Evolutionary conservation across 2,797 vertebrate genomes (phyloP).

Genomic region (Sarcoramphus papa): DNA sequence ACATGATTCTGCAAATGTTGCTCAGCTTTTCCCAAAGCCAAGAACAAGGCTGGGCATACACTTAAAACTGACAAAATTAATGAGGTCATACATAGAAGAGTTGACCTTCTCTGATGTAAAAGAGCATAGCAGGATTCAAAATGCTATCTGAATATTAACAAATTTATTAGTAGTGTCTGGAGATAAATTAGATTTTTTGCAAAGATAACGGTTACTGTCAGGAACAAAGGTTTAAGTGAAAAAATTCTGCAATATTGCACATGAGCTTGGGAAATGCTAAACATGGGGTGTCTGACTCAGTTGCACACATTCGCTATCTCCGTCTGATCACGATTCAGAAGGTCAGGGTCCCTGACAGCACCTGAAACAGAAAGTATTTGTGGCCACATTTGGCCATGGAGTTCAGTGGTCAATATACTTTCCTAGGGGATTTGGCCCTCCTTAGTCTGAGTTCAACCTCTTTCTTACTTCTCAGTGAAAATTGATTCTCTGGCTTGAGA

Average conservation of each 20-base stretch:
- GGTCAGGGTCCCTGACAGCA: neutral
- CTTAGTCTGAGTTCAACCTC: neutral
- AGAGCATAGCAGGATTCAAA: neutral
- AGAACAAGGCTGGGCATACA: neutral
- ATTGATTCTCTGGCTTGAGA: neutral
- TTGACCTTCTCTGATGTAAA: neutral
- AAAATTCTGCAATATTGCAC: neutral
- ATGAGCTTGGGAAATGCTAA: neutral
- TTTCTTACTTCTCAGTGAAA: neutral
- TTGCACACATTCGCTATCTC: neutral
- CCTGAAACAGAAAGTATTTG: neutral
- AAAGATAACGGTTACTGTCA: neutral
- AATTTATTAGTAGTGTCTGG: neutral
- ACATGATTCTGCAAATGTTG: slow-evolving; percentile 15
- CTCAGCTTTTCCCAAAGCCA: neutral
- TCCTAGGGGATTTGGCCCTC: neutral
- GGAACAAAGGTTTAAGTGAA: neutral
- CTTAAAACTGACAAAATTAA: slow-evolving; percentile 16
- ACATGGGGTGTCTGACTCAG: neutral
- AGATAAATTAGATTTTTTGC: neutral
- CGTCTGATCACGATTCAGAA: neutral
- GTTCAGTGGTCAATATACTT: neutral
- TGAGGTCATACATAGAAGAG: neutral
- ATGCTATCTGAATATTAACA: neutral
- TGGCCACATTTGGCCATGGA: neutral